A percentile compares a stretch with the other conserved stretches of the same genome.
phyloP scores from a whole-genome alignment of 2,888 invertebrate genomes.

The Noctua fimbriata region DNA sequence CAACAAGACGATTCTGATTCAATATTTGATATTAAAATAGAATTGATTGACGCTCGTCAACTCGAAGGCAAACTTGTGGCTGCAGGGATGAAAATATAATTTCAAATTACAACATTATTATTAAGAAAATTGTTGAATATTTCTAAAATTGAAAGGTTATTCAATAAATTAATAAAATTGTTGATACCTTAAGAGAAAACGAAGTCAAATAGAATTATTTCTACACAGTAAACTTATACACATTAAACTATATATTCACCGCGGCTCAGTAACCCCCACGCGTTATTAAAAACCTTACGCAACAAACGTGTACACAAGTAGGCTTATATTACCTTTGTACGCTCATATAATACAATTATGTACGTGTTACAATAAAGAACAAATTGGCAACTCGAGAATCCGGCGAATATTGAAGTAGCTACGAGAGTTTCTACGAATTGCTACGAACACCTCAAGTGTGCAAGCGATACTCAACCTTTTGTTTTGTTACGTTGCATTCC shows the following conservation, averaged over 20 bases:
- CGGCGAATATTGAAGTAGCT: constrained; percentile 29
- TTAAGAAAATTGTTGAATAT: neutral
- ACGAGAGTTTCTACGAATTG: constrained; percentile 20
- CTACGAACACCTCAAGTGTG: constrained; percentile 42
- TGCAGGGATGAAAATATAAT: constrained; percentile 24
- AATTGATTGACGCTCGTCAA: constrained; percentile 61
- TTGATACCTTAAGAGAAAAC: neutral
- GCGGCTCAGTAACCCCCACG: neutral
- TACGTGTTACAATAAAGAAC: constrained; percentile 39
- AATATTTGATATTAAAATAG: constrained; percentile 64
- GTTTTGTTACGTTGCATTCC: constrained; percentile 29
- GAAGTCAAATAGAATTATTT: neutral
- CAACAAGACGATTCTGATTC: constrained; percentile 50
- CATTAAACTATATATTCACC: neutral
- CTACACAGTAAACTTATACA: neutral
- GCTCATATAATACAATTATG: constrained; percentile 38
- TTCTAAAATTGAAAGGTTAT: neutral
- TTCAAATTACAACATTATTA: constrained; percentile 15
- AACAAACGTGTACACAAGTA: constrained; percentile 5
- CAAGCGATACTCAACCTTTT: constrained; percentile 44
- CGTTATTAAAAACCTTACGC: constrained; percentile 16
- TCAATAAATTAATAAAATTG: neutral
- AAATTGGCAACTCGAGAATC: constrained; percentile 45
- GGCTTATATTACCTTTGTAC: constrained; percentile 4
- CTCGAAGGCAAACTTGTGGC: constrained; percentile 34